A percentile compares a stretch with the other conserved stretches of the same genome.
Conservation (phyloP, 2,797 vertebrate genomes). For the Ceryle rudis region DNA sequence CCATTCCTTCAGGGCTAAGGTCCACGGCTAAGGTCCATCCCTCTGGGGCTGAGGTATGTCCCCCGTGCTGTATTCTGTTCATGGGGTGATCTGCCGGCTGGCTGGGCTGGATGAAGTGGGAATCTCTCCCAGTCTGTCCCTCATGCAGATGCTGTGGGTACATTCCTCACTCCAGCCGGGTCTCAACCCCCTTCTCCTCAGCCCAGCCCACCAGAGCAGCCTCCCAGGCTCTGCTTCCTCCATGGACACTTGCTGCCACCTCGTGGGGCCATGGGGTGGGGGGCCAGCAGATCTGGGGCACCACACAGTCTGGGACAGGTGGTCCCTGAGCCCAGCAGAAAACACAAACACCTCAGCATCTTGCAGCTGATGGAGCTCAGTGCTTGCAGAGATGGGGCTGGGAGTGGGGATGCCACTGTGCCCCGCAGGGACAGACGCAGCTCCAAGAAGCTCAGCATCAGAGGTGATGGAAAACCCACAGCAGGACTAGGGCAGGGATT, state of each 20-base stretch:
- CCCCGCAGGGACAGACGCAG: too few relatives aligned
- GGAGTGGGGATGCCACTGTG: neutral
- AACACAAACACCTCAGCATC: too few relatives aligned
- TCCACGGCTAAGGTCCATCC: neutral
- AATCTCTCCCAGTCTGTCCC: neutral
- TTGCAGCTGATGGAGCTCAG: too few relatives aligned
- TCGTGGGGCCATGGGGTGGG: neutral
- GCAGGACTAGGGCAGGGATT: too few relatives aligned
- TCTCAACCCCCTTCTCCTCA: too few relatives aligned
- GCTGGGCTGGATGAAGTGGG: rapidly evolving
- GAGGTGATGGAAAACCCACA: too few relatives aligned
- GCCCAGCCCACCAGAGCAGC: neutral
- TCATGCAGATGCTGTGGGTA: neutral
- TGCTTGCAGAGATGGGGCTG: too few relatives aligned
- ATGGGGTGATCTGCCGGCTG: neutral
- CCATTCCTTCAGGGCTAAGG: neutral
- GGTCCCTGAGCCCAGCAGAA: neutral
- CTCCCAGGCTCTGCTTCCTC: neutral
- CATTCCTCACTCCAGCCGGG: neutral
- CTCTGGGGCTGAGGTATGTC: neutral
- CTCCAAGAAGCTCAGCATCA: too few relatives aligned
- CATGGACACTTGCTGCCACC: neutral
- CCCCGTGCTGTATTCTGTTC: neutral
- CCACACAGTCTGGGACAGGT: neutral
- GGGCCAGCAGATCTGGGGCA: neutral